Evolutionary conservation across 2,113 vertebrate genomes (phyloP), one percentile per base, ranked within the genome.

Genomic region (Euleptes europaea): DNA sequence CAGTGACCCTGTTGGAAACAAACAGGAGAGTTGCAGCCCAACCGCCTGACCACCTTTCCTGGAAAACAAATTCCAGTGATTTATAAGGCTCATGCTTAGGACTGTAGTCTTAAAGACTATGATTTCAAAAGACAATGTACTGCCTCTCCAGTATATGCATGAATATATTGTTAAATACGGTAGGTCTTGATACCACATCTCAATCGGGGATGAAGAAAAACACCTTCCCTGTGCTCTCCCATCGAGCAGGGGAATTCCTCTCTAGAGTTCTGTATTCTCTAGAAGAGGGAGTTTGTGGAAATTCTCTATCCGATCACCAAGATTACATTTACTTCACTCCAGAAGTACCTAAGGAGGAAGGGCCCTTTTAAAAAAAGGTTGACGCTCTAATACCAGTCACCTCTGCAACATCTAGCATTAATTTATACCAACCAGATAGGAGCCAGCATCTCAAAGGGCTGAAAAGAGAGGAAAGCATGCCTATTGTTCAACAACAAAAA

Each of bases 251-350:
- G 63, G 79, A n/a, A 44, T 72, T 44, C 44, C 44, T 44, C 44
- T 44, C 44, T 9, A 9, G 44, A 76, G 12, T 31, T 49, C 49
- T 31, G 12, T 31, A 44, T 44, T 44, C 26, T 70, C 67, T 63
- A 11, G 1, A 69, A 82, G 66, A 75, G 0, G 2, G 28, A 0
- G 60, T 2, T 9, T 1, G 23, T 0, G 35, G 35, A 66, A 21
- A 79, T 78, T 51, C 66, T 65, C 75, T 0, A 1, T 21, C 78
- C 3, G 0, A 44, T 42, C 28, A 76, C 47, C 0, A 17, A 9
- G 28, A 70, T 44, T 84, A 35, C 28, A 19, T 0, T 2, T 73
- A 9, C 4, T 1, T 40, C 51, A 44, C 15, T 11, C 17, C 42
- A 6, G 51, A 28, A n/a, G 11, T 3, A 35, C 21, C 40, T 57